Evolutionary conservation across 2,797 vertebrate species (phyloP).

Genomic region (Botia almorhae): DNA sequence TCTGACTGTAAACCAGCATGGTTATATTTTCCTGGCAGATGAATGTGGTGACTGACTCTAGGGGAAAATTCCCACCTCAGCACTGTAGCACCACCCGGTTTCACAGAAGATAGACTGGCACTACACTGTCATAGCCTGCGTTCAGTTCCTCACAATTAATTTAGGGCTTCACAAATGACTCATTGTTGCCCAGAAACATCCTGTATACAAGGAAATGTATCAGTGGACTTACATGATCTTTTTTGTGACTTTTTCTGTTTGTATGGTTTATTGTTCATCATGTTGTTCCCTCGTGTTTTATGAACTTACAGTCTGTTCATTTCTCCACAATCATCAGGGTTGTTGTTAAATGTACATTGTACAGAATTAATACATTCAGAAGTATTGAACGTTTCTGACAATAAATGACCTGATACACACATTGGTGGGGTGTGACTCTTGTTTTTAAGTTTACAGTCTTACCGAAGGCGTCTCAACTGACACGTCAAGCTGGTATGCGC

Average conservation of each 20-base stretch:
- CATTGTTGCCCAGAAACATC: conserved; percentile 28
- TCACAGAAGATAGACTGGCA: conserved; percentile 37
- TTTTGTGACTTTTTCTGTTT: too few species aligned
- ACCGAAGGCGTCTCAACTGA: conserved; percentile 43
- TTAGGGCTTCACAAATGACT: conserved; percentile 29
- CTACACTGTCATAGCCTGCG: conserved; percentile 30
- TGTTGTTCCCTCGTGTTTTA: too few species aligned
- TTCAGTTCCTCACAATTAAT: conserved; percentile 36
- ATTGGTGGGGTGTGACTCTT: conserved; percentile 18
- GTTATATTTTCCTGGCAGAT: conserved; percentile 60
- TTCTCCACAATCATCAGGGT: too few species aligned
- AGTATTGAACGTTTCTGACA: not conserved
- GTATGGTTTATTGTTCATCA: too few species aligned
- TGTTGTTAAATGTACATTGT: not conserved
- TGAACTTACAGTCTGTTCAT: too few species aligned
- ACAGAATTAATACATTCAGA: conserved; percentile 11
- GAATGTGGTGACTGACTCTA: conserved; percentile 49
- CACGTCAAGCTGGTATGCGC: not conserved
- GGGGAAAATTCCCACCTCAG: conserved; percentile 59
- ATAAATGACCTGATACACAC: conserved; percentile 12
- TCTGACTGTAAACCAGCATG: conserved; percentile 40
- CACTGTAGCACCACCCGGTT: conserved; percentile 40
- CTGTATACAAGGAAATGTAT: conserved; percentile 56
- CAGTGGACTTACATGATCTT: too few species aligned
- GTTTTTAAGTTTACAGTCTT: conserved; percentile 31